Conservation (phyloP, 2,888 invertebrate species). For the Morinoia aosen region DNA sequence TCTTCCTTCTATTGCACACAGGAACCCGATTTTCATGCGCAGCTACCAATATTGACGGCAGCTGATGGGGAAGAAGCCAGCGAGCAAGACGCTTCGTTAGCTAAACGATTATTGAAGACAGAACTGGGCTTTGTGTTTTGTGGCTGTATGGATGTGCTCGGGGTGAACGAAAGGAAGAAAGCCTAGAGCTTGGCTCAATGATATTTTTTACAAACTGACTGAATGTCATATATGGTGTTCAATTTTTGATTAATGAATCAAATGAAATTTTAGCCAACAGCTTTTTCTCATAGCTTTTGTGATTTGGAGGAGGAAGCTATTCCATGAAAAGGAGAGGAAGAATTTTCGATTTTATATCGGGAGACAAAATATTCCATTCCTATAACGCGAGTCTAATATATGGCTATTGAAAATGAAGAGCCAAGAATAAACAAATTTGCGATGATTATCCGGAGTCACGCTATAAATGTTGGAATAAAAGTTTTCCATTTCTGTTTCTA, state of each 20-base stretch:
- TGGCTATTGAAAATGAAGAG: no score
- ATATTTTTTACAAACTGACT: not conserved
- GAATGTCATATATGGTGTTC: not conserved
- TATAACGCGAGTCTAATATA: no score
- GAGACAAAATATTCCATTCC: no score
- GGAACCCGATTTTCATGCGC: not conserved
- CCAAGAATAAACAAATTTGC: no score
- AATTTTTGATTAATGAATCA: not conserved
- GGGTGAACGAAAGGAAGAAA: not conserved
- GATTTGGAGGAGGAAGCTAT: not conserved
- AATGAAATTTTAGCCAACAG: not conserved
- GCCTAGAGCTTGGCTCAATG: not conserved
- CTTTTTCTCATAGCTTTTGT: not conserved
- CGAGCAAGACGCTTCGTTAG: not conserved
- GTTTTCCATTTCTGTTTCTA: no score
- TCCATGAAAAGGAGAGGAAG: no score
- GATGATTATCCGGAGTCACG: no score
- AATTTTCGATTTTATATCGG: no score
- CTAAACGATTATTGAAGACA: conserved; percentile 12
- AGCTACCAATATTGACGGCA: not conserved
- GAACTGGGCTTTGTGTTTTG: not conserved
- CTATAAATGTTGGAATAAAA: no score
- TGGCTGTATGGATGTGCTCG: not conserved
- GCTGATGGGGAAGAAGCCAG: not conserved
- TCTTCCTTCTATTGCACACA: not conserved